Evolutionary conservation across 1,140 invertebrate species (phyloP).

Genomic region (Penaeus indicus): DNA sequence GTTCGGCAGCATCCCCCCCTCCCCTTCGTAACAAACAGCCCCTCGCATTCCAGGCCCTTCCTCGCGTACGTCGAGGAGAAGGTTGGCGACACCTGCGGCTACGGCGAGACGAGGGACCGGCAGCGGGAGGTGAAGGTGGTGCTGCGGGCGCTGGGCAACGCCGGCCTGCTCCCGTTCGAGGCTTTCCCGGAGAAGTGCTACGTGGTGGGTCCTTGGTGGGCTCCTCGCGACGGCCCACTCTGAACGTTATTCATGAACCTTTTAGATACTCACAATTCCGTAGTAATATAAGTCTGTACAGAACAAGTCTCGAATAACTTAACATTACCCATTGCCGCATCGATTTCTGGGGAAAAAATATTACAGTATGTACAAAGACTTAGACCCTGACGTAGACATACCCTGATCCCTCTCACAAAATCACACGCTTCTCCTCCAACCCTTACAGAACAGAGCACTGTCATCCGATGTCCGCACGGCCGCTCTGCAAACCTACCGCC

Average conservation of each 20-base stretch:
- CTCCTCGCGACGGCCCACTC: not conserved
- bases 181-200: slow-evolving; percentile 45
- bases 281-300: too few species aligned
- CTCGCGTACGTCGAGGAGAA: slow-evolving; percentile 22
- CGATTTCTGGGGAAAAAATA: too few species aligned
- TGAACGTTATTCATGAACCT: not conserved
- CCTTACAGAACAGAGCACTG: slow-evolving; percentile 3
- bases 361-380: too few species aligned
- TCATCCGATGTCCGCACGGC: slow-evolving; percentile 23
- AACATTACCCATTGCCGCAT: too few species aligned
- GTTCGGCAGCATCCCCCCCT: too few species aligned
- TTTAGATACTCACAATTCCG: not conserved
- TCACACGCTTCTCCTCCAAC: not conserved
- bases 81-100: slow-evolving; percentile 23
- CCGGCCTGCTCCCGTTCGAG: slow-evolving; percentile 29
- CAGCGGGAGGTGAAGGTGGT: not conserved
- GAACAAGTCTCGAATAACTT: too few species aligned
- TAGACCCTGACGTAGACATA: too few species aligned
- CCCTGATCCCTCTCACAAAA: too few species aligned
- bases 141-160: slow-evolving; percentile 45
- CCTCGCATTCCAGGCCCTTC: slow-evolving; percentile 34
- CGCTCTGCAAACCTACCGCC: slow-evolving; percentile 37
- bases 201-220: slow-evolving; percentile 12
- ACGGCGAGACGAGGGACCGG: not conserved
- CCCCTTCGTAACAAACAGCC: not conserved